Evolutionary conservation across 2,888 invertebrate species (phyloP).

Genomic region (Parnassius glacialis): DNA sequence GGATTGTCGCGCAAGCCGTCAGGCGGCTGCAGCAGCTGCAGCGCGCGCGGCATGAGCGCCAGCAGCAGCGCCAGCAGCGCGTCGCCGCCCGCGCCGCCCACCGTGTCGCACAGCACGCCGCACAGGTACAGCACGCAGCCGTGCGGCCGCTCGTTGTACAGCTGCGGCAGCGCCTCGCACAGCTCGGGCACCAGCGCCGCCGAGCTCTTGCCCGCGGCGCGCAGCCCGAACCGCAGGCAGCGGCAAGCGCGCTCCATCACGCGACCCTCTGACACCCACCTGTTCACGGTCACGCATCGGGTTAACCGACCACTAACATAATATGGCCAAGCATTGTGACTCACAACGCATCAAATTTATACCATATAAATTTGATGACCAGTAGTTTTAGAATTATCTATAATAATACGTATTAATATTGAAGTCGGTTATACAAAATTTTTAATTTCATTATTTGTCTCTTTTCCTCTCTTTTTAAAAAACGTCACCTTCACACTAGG

Average conservation of each 20-base stretch:
- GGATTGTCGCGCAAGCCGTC: conserved; percentile 95
- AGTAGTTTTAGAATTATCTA: no score
- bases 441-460: no score
- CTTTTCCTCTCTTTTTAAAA: no score
- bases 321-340: no score
- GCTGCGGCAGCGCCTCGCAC: conserved; percentile 85
- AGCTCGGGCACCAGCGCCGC: conserved; percentile 89
- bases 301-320: no score
- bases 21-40: conserved; percentile 87
- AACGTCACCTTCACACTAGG: no score
- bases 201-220: conserved; percentile 91
- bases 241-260: conserved; percentile 96
- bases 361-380: no score
- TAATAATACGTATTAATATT: no score
- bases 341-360: no score
- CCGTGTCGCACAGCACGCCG: conserved; percentile 88
- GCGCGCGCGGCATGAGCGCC: conserved; percentile 91
- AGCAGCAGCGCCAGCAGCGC: conserved; percentile 91
- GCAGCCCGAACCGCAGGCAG: conserved; percentile 92
- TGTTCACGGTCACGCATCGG: conserved; percentile 29
- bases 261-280: conserved; percentile 84
- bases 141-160: conserved; percentile 86
- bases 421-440: no score
- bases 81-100: conserved; percentile 81
- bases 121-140: conserved; percentile 89